Evolutionary conservation across 2,888 invertebrate genomes (phyloP).

Genomic region (Ditula angustiorana): DNA sequence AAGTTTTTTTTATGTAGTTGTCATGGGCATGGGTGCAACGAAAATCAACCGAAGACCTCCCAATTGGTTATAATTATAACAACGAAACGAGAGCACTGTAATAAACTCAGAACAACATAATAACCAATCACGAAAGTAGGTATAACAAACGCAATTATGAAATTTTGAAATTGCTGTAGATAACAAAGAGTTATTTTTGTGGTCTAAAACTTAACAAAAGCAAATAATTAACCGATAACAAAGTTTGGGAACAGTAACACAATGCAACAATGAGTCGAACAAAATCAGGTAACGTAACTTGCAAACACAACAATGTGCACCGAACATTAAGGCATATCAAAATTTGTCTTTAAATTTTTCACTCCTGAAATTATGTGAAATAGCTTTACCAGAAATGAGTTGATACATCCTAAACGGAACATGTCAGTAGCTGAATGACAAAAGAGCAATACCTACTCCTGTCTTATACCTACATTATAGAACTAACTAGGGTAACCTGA

Average conservation of each 20-base stretch:
- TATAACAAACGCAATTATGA: background rate
- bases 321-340: slow-evolving; percentile 78
- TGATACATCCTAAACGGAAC: background rate
- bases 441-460: slow-evolving; percentile 20
- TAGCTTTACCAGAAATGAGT: slow-evolving; percentile 18
- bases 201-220: slow-evolving; percentile 15
- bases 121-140: background rate
- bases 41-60: background rate
- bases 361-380: background rate
- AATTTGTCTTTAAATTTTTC: slow-evolving; percentile 39
- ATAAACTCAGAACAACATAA: background rate
- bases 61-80: background rate
- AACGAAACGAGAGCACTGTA: background rate
- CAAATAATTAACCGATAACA: slow-evolving; percentile 27
- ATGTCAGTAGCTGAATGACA: background rate
- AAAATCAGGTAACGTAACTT: slow-evolving; percentile 39
- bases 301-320: slow-evolving; percentile 67
- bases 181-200: background rate
- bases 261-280: slow-evolving; percentile 33
- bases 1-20: no score
- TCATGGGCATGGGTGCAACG: no score
- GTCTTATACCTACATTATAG: slow-evolving; percentile 48
- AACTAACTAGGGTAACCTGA: slow-evolving; percentile 48
- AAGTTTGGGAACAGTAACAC: slow-evolving; percentile 19
- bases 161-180: background rate